Base-by-base conservation (phyloP, 1,140 invertebrate genomes). In the Bombus polaris region DNA sequence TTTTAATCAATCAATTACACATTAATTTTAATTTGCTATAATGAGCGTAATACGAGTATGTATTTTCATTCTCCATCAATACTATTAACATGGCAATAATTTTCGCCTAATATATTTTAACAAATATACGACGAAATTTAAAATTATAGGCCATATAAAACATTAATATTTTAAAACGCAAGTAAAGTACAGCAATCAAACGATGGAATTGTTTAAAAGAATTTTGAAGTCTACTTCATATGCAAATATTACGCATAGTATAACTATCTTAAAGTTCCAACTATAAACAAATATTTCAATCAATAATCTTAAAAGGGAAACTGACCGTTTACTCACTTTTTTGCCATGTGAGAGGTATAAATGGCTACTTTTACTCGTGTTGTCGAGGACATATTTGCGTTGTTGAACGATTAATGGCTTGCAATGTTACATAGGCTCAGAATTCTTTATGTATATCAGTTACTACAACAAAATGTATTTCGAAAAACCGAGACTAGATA, bases 321-420 rank as follows among this genome's bases (percentile, higher is more conserved):
- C 32, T 74, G 73, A 6, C 42, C 32, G 22, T 53, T 74, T 47
- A 35, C 22, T 12, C 28, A 25, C 44, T 53, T 74, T 53, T 74
- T 74, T 74, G 39, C 15, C 44, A 22, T 13, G 44, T 53, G 73
- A 74, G 53, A 74, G 73, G 73, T 44, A 53, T 44, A 53, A 53
- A 53, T 32, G 32, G 53, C 1, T 18, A 74, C 44, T 74, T 74
- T 53, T 74, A 74, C 73, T 74, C 73, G 6, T 53, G 32, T 53
- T 53, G 32, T 35, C 42, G 73, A 53, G 42, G 44, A 44, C 72
- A 32, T 15, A 6, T 15, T 53, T 32, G 32, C 73, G 22, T 74
- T 74, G 73, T 74, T 74, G 42, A 35, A 74, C 44, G 44, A 74
- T 74, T 74, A 74, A 74, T 74, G 44, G 12, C 44, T 39, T 35